phyloP scores from a whole-genome alignment of 2,113 vertebrate genomes.

The Mirza zaza region DNA sequence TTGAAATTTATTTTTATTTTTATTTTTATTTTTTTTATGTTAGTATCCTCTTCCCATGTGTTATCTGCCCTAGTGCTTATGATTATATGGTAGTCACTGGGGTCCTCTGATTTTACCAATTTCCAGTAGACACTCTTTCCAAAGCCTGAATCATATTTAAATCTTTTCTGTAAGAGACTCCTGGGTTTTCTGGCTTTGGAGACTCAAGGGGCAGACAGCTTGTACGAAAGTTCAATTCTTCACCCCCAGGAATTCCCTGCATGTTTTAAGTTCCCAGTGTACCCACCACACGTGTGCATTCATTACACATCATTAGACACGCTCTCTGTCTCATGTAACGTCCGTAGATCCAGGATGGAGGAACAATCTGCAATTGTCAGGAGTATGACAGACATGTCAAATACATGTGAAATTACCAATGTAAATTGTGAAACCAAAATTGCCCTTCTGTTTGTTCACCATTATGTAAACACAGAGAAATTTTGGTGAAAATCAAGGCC shows the following conservation, averaged over 20 bases:
- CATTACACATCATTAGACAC: background rate
- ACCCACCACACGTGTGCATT: background rate
- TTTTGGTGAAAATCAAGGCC: background rate
- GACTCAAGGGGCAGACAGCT: conserved; percentile 64
- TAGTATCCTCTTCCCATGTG: conserved; percentile 43
- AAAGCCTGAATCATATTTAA: conserved; percentile 76
- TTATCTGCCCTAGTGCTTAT: background rate
- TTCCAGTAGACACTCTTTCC: conserved; percentile 50
- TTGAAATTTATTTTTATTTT: background rate
- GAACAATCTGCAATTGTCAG: background rate
- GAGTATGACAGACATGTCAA: background rate
- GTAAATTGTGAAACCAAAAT: background rate
- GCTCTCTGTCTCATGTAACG: background rate
- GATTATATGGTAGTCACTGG: background rate
- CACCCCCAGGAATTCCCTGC: background rate
- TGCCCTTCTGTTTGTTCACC: background rate
- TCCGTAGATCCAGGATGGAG: background rate
- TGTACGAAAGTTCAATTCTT: background rate
- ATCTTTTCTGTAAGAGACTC: conserved; percentile 70
- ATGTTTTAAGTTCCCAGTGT: background rate
- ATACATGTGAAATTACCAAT: background rate
- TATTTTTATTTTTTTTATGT: background rate
- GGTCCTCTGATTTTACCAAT: background rate
- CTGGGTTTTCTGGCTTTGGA: conserved; percentile 70
- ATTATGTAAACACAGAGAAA: background rate